Base-by-base conservation (phyloP, 2,888 invertebrate species). In the Crematogaster levior region DNA sequence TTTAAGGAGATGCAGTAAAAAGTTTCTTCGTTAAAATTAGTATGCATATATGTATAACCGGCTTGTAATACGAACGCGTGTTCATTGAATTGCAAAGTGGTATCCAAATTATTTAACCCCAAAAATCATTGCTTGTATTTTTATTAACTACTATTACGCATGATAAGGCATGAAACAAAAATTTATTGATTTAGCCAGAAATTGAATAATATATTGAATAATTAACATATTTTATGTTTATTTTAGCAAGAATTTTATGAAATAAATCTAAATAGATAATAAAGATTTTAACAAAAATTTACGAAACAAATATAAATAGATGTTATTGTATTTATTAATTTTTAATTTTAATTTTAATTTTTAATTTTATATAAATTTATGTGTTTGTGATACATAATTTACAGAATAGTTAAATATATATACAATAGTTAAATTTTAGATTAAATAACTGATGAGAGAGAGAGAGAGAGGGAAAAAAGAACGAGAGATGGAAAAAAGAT, bases 41-140 rank as follows among this genome's bases (percentile, higher is more conserved):
- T 43, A 68, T 68, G 30, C 30, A 56, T 24, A 34, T 66, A 53
- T 66, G 40, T 66, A 77, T 34, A 77, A 77, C 34, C 56, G 34
- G 43, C 40, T 53, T 34, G 18, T 46, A 70, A 43, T 56, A 12
- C 30, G 56, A 30, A 18, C 1, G 30, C 6, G 18, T 18, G 18
- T 68, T 77, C 77, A 68, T 68, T 77, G 53, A 77, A 70, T 68
- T 70, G 40, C 34, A 77, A 77, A 77, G 24, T 30, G 4, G 2
- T 77, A 43, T 18, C 30, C 56, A 43, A 56, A 68, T 46, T 75
- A 65, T 51, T n/a, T 5, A 27, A 56, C 9, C 21, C 15, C 12
- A 43, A 65, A 79, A 79, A 79, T 53, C 10, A 75, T 66, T 56
- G 43, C 56, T 53, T 30, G 56, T 10, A 40, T 24, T 40, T 58